Percentiles rank a stretch among this genome's conserved stretches.
phyloP scores from a whole-genome alignment of 2,888 invertebrate genomes.

The Argynnis bischoffii region DNA sequence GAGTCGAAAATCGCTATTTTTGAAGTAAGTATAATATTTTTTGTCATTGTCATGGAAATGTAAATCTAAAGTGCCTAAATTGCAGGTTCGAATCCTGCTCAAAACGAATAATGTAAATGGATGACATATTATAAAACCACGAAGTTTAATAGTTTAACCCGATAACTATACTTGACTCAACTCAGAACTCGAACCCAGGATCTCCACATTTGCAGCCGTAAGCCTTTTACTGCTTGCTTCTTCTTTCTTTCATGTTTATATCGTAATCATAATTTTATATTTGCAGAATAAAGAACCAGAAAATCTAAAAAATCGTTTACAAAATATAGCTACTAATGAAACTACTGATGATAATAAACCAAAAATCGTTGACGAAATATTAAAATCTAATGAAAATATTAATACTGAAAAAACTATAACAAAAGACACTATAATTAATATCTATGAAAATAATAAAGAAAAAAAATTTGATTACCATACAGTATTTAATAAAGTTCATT shows the following conservation, averaged over 20 bases:
- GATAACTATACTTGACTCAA: too few relatives aligned
- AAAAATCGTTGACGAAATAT: conserved; percentile 54
- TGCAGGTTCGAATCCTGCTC: too few relatives aligned
- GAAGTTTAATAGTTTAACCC: too few relatives aligned
- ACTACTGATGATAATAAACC: conserved; percentile 46
- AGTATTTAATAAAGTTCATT: conserved; percentile 22
- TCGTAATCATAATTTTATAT: conserved; percentile 14
- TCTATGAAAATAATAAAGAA: neutral
- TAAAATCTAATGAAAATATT: conserved; percentile 9
- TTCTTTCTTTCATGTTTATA: too few relatives aligned
- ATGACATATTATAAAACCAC: too few relatives aligned
- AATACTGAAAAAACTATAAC: neutral
- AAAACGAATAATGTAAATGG: too few relatives aligned
- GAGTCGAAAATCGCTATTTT: conserved; percentile 69
- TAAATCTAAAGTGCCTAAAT: too few relatives aligned
- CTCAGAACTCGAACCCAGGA: too few relatives aligned
- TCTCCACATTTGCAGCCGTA: too few relatives aligned
- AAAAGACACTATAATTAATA: neutral
- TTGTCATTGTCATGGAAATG: too few relatives aligned
- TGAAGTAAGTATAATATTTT: conserved; percentile 56
- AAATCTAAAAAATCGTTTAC: conserved; percentile 27
- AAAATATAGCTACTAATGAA: neutral
- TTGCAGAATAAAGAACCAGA: conserved; percentile 34
- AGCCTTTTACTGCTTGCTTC: too few relatives aligned
- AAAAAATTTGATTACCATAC: conserved; percentile 11